A percentile compares a stretch with the other conserved stretches of the same genome.
Evolutionary conservation across 2,888 invertebrate genomes (phyloP).

Genomic region (Antitype chi): DNA sequence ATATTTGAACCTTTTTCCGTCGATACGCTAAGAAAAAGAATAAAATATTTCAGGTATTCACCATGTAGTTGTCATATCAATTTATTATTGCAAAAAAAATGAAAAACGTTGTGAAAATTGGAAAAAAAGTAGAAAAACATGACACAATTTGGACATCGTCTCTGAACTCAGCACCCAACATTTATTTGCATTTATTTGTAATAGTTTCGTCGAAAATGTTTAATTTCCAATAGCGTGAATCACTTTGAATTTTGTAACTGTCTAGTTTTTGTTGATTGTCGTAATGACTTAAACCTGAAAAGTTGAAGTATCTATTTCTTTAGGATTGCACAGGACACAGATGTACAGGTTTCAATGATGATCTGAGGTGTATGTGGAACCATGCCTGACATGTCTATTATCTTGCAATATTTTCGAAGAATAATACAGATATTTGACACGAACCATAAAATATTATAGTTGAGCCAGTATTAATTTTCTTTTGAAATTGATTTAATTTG

Average conservation of each 20-base stretch:
- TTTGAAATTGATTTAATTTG: neutral
- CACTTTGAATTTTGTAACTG: slow-evolving; percentile 18
- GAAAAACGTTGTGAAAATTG: neutral
- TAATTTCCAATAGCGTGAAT: slow-evolving; percentile 12
- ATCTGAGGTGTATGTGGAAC: neutral
- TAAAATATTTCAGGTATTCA: neutral
- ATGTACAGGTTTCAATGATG: neutral
- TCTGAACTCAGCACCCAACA: neutral
- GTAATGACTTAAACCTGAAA: slow-evolving; percentile 17
- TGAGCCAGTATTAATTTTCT: neutral
- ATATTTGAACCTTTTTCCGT: too few relatives aligned
- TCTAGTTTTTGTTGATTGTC: slow-evolving; percentile 33
- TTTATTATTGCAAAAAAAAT: neutral
- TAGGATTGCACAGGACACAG: neutral
- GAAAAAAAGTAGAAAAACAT: neutral
- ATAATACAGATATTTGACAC: neutral
- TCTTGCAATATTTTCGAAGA: neutral
- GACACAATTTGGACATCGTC: neutral
- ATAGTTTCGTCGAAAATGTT: neutral
- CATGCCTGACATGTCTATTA: neutral
- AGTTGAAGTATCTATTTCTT: slow-evolving; percentile 3
- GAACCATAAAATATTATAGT: neutral
- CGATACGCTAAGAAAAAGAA: too few relatives aligned
- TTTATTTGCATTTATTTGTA: too few relatives aligned
- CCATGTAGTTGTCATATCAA: neutral